Evolutionary conservation across 2,797 vertebrate genomes (phyloP).

Genomic region (Lates japonicus): DNA sequence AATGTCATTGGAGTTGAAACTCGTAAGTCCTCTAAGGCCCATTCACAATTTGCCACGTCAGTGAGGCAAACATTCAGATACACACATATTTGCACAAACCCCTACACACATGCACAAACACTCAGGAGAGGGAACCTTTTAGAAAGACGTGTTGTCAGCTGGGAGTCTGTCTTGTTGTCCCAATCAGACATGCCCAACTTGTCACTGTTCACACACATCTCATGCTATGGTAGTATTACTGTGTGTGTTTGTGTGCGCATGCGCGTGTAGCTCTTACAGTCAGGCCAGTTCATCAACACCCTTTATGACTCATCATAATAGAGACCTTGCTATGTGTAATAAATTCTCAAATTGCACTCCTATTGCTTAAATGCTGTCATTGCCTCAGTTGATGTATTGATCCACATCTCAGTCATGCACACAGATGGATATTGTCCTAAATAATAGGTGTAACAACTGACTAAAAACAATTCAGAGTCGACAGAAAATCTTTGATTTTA

Average conservation of each 20-base stretch:
- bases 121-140: constrained; percentile 68
- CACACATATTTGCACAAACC: background rate
- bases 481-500: background rate
- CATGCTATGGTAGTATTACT: constrained; percentile 33
- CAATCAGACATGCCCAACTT: constrained; percentile 56
- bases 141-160: constrained; percentile 63
- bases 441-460: background rate
- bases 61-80: constrained; percentile 4
- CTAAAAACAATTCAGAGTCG: background rate
- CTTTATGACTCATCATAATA: constrained; percentile 21
- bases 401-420: background rate
- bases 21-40: constrained; percentile 59
- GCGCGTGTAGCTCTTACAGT: constrained; percentile 9
- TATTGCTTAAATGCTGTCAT: background rate
- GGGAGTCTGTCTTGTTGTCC: constrained; percentile 56
- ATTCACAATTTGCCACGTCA: constrained; percentile 63
- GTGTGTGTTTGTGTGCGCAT: constrained; percentile 3
- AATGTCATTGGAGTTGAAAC: constrained; percentile 74
- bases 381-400: background rate
- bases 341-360: constrained; percentile 8
- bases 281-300: constrained; percentile 8
- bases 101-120: background rate
- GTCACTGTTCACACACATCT: constrained; percentile 41
- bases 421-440: background rate
- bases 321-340: background rate